Evolutionary conservation across 1,140 invertebrate genomes (phyloP), one percentile per base, ranked within the genome.

Genomic region (Drosophila azteca): DNA sequence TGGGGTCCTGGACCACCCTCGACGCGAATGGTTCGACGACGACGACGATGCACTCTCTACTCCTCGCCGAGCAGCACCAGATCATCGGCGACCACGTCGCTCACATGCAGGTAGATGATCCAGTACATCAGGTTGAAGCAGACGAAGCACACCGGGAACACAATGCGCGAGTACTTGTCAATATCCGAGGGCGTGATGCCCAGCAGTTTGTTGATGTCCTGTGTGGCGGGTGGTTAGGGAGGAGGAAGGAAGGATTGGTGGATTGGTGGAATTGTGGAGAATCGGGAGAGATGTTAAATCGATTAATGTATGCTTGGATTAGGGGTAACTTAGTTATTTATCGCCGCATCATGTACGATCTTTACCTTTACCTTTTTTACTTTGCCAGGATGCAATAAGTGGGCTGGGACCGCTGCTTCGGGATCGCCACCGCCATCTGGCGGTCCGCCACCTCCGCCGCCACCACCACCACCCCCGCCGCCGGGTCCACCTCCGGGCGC

Each of bases 61-160:
- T 96, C 96, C 90, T 96, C 95, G 92, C 95, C 95, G 79, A 97
- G 94, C 71, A 97, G 94, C 80, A 98, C 96, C 91, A 98, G 93
- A 93, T 98, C 97, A 91, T 98, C 97, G 90, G 96, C 96, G 62
- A 98, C 96, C 67, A 98, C 96, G 93, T 98, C 97, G 82, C 97
- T 98, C 90, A 98, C 98, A 94, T 98, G 97, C 75, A 98, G 93
- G 91, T 98, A 98, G 83, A 98, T 98, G 92, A 98, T 98, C 97
- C 97, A 99, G 93, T 99, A 98, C 97, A 98, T 98, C 54, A 98
- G 94, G 92, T 99, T 98, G 94, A 99, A 99, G 93, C 97, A 98
- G 71, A 98, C 96, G 93, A 99, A 99, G 93, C 97, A 98, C 50
- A 99, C 97, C 6, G 97, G 97, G 92, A 98, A 98, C 82, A 98